A percentile compares a stretch with the other conserved stretches of the same genome.
Conservation (phyloP, 2,797 vertebrate species). For the Tinamus major region DNA sequence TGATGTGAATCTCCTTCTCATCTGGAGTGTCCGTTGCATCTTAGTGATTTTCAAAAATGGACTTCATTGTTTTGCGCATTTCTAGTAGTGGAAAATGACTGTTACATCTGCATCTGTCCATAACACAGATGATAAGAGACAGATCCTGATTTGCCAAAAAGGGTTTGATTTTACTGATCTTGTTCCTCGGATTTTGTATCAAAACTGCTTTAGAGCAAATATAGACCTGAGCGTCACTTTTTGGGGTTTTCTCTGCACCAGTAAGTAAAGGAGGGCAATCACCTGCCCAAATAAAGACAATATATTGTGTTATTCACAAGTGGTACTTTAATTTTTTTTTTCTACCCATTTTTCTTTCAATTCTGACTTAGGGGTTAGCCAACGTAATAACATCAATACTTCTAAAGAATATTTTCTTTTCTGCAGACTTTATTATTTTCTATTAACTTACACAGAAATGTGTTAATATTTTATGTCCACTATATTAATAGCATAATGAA, state of each 20-base stretch:
- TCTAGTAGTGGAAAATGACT: not conserved
- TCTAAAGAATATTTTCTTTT: not conserved
- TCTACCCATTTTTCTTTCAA: not conserved
- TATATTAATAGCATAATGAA: not conserved
- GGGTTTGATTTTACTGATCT: not conserved
- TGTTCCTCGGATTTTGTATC: not conserved
- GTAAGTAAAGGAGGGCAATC: not conserved
- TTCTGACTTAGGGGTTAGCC: not conserved
- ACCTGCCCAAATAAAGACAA: not conserved
- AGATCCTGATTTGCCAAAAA: not conserved
- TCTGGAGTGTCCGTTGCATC: not conserved
- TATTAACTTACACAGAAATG: not conserved
- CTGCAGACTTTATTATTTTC: not conserved
- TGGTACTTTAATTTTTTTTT: not conserved
- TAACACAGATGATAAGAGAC: not conserved
- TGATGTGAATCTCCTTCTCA: not conserved
- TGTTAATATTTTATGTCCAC: not conserved
- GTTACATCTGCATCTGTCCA: not conserved
- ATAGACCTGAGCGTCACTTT: accelerated
- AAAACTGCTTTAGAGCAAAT: not conserved
- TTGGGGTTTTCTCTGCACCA: not conserved
- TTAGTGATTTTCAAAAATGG: not conserved
- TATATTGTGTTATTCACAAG: not conserved
- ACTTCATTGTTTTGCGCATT: not conserved
- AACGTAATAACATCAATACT: not conserved